Evolutionary conservation across 2,113 vertebrate genomes (phyloP).

Genomic region (Willisornis vidua): DNA sequence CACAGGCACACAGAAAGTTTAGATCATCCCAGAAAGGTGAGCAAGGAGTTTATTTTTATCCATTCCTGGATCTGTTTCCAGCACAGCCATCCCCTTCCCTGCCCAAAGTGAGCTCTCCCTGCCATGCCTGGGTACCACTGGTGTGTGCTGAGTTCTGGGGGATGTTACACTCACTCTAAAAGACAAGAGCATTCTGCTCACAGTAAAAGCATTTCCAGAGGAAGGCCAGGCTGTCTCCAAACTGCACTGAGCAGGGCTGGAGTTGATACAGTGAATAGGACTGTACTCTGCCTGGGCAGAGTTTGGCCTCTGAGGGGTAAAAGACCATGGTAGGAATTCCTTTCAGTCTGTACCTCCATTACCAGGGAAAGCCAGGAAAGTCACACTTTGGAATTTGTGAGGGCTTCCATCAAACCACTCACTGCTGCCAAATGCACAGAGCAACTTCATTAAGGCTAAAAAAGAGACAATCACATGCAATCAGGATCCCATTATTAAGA

Average conservation of each 20-base stretch:
- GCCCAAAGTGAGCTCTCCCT: neutral
- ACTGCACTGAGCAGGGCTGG: neutral
- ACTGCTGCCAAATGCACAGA: neutral
- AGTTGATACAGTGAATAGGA: neutral
- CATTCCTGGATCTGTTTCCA: neutral
- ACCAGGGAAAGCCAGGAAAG: neutral
- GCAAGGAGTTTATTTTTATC: neutral
- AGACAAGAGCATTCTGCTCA: neutral
- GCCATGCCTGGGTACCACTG: neutral
- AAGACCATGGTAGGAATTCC: neutral
- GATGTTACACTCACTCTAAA: neutral
- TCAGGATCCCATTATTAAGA: neutral
- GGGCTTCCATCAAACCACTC: neutral
- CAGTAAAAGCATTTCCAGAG: neutral
- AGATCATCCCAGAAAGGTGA: neutral
- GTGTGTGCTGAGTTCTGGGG: neutral
- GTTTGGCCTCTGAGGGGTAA: neutral
- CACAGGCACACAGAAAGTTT: neutral
- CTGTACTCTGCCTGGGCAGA: neutral
- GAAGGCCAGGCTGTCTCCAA: neutral
- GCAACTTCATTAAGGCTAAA: neutral
- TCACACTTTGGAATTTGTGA: neutral
- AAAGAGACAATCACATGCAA: neutral
- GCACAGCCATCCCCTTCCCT: neutral
- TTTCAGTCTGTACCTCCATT: neutral